phyloP scores from a whole-genome alignment of 2,113 vertebrate genomes.

The Capreolus pygargus region DNA sequence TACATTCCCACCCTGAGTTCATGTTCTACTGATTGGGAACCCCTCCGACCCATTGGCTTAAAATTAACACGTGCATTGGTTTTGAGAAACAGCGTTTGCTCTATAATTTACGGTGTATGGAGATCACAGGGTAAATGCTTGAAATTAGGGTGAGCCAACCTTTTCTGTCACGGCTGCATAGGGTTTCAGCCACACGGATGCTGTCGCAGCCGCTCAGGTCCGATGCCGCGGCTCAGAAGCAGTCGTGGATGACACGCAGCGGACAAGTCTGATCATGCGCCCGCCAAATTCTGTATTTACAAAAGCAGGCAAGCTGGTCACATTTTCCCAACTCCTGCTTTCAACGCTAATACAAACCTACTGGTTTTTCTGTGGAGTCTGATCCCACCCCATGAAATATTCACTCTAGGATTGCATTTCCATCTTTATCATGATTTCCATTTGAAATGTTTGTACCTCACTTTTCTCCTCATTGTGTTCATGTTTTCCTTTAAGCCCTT shows the following conservation, averaged over 20 bases:
- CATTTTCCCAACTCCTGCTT: accelerated
- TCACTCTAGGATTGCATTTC: accelerated
- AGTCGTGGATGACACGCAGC: accelerated
- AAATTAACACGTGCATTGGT: accelerated
- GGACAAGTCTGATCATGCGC: accelerated
- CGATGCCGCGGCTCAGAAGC: accelerated
- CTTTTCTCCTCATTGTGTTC: background rate
- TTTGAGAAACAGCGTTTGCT: background rate
- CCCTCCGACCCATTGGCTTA: background rate
- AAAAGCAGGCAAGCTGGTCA: background rate
- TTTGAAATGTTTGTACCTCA: accelerated
- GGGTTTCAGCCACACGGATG: accelerated
- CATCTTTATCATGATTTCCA: accelerated
- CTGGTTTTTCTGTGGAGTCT: accelerated
- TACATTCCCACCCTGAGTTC: background rate
- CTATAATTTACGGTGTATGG: accelerated
- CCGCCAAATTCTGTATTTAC: accelerated
- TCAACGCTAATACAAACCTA: accelerated
- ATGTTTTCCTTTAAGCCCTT: background rate
- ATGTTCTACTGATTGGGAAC: background rate
- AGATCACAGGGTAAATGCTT: accelerated
- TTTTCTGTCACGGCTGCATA: background rate
- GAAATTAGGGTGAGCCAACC: accelerated
- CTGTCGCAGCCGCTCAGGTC: accelerated
- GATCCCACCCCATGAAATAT: accelerated